Conservation (phyloP, 35 echinoderm and acorn worm species). For the Antedon bifida region DNA sequence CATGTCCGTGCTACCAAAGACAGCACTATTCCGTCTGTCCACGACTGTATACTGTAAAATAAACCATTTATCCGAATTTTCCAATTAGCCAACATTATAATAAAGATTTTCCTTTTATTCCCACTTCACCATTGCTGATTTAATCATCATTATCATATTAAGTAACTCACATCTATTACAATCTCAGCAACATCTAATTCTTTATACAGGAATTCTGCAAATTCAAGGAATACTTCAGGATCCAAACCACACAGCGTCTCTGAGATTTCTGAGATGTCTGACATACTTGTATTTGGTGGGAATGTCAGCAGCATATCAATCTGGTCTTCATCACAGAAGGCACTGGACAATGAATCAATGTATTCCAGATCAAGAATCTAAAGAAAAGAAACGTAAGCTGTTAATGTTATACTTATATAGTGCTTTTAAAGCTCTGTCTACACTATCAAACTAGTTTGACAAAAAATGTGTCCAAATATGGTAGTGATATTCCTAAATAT, state of each 20-base stretch:
- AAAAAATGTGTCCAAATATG: too few species aligned
- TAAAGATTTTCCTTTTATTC: too few species aligned
- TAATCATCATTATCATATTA: not conserved
- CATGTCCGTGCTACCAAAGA: too few species aligned
- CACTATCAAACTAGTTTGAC: too few species aligned
- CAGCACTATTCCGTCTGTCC: too few species aligned
- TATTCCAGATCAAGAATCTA: not conserved
- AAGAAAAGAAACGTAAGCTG: not conserved
- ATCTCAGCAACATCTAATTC: not conserved
- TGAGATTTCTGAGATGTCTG: conserved; percentile 15
- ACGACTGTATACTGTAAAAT: too few species aligned
- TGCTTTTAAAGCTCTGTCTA: too few species aligned
- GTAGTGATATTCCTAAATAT: too few species aligned
- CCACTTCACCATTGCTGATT: too few species aligned
- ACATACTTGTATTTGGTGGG: conserved; percentile 16
- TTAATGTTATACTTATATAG: too few species aligned
- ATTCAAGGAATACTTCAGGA: not conserved
- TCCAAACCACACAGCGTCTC: conserved; percentile 18
- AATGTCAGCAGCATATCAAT: conserved; percentile 16
- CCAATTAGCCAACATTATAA: too few species aligned
- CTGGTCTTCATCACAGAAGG: conserved; percentile 25
- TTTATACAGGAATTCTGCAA: not conserved
- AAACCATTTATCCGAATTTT: too few species aligned
- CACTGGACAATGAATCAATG: not conserved
- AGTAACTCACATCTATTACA: not conserved